Evolutionary conservation across 2,113 vertebrate species (phyloP).

Genomic region (Dolichallabes microphthalmus): DNA sequence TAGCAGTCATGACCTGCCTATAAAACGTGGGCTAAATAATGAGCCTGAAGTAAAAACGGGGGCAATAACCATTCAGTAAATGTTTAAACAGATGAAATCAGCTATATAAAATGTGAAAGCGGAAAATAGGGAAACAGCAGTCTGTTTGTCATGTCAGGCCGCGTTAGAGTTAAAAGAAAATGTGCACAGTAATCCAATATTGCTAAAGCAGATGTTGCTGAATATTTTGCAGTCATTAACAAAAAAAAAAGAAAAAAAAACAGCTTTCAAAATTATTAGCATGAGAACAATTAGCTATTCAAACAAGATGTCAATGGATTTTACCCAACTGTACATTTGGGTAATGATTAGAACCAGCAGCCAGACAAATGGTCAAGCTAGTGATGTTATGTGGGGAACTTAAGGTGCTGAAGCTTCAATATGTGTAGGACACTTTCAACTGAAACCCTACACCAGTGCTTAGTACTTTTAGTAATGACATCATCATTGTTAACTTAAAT

Average conservation of each 20-base stretch:
- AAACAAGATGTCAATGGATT: background rate
- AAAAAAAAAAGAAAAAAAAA: background rate
- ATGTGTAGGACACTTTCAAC: background rate
- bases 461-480: background rate
- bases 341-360: background rate
- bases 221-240: background rate
- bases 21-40: conserved; percentile 24
- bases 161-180: background rate
- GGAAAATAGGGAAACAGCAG: background rate
- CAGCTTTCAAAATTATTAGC: background rate
- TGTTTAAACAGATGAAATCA: conserved; percentile 32
- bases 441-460: background rate
- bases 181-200: background rate
- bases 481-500: background rate
- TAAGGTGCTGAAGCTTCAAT: background rate
- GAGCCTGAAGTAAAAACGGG: conserved; percentile 14
- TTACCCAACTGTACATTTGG: background rate
- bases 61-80: conserved; percentile 19
- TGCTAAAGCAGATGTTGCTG: too few species aligned
- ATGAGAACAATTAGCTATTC: background rate
- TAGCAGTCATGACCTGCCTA: conserved; percentile 30
- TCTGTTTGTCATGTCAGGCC: background rate
- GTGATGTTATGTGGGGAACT: background rate
- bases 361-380: background rate
- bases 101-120: background rate